Evolutionary conservation across 92 coral and sea anemone species (phyloP).

Genomic region (Palythoa heliodiscus): DNA sequence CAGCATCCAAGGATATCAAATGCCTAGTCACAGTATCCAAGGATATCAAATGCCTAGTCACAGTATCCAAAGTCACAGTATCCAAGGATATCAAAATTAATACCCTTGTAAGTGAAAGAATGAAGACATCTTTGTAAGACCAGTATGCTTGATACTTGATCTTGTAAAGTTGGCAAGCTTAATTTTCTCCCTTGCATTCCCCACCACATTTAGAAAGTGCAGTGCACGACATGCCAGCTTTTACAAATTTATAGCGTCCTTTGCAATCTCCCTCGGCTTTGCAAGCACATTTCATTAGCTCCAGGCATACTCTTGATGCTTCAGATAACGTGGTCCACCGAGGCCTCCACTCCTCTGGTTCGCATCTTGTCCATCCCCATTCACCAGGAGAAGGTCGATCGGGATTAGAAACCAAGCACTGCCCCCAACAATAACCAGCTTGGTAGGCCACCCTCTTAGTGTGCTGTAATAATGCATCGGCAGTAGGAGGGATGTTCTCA

Average conservation of each 20-base stretch:
- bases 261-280: slow-evolving; percentile 39
- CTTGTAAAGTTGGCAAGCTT: slow-evolving; percentile 23
- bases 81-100: background rate
- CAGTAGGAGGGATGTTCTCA: slow-evolving; percentile 38
- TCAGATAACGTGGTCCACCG: slow-evolving; percentile 46
- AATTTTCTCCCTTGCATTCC: slow-evolving; percentile 35
- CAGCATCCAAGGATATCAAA: too few species aligned
- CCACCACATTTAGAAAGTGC: slow-evolving; percentile 59
- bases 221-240: slow-evolving; percentile 21
- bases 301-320: slow-evolving; percentile 58
- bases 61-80: background rate
- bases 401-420: background rate
- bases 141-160: background rate
- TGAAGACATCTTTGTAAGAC: background rate
- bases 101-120: background rate
- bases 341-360: slow-evolving; percentile 38
- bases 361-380: slow-evolving; percentile 47
- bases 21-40: too few species aligned
- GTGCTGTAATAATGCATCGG: background rate
- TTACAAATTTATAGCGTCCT: slow-evolving; percentile 44
- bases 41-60: too few species aligned
- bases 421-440: too few species aligned
- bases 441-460: too few species aligned
- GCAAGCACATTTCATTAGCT: slow-evolving; percentile 54
- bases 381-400: slow-evolving; percentile 41